Percentiles rank a stretch among this genome's conserved stretches.
Evolutionary conservation across 53 echinoderm and acorn worm species (phyloP).

Genomic region (Henricia sp.): DNA sequence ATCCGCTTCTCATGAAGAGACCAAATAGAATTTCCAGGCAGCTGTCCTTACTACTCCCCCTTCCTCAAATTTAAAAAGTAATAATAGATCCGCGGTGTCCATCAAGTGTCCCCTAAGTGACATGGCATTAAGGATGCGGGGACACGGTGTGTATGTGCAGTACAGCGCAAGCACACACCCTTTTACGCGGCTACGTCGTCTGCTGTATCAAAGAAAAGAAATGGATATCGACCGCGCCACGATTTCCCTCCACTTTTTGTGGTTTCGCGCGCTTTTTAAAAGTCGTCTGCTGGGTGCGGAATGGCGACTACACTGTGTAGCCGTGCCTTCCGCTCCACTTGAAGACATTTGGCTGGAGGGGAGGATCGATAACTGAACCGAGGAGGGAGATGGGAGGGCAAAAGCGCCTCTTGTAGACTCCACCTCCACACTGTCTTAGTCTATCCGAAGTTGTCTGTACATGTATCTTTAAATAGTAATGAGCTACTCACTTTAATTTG

Average conservation of each 20-base stretch:
- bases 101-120: slow-evolving; percentile 10
- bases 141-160: neutral
- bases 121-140: neutral
- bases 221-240: slow-evolving; percentile 17
- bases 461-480: too few relatives aligned
- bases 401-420: too few relatives aligned
- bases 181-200: neutral
- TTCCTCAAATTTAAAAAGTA: slow-evolving; percentile 5
- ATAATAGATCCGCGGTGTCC: slow-evolving; percentile 4
- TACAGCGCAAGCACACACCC: neutral
- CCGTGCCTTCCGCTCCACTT: neutral
- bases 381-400: too few relatives aligned
- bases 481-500: too few relatives aligned
- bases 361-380: too few relatives aligned
- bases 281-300: neutral
- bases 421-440: too few relatives aligned
- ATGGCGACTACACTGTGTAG: neutral
- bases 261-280: neutral
- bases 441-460: too few relatives aligned
- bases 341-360: slow-evolving; percentile 10
- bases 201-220: neutral
- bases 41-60: neutral
- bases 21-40: neutral
- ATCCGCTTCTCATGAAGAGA: neutral
- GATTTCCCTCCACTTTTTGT: neutral